phyloP scores from a whole-genome alignment of 2,113 vertebrate genomes.

The Agelaius phoeniceus region DNA sequence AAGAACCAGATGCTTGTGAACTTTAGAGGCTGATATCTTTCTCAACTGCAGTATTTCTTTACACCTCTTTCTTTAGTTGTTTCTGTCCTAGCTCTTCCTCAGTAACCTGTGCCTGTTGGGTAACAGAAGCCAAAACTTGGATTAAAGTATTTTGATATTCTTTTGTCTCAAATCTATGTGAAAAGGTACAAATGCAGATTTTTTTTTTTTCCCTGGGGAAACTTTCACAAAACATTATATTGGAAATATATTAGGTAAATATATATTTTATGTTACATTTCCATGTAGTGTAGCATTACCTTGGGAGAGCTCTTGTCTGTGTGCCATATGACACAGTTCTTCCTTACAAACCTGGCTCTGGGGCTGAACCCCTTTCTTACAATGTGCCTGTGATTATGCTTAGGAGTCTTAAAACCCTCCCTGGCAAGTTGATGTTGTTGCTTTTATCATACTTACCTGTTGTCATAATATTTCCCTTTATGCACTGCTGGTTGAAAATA shows the following conservation, averaged over 20 bases:
- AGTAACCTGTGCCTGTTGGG: not conserved
- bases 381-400: not conserved
- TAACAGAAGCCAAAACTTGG: not conserved
- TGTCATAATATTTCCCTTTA: not conserved
- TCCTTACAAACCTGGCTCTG: not conserved
- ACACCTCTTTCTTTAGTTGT: not conserved
- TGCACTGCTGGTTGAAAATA: not conserved
- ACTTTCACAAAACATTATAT: not conserved
- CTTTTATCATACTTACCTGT: not conserved
- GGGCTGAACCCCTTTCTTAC: not conserved
- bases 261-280: not conserved
- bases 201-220: not conserved
- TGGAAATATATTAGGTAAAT: not conserved
- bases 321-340: not conserved
- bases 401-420: not conserved
- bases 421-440: not conserved
- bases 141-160: not conserved
- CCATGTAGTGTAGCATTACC: not conserved
- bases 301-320: not conserved
- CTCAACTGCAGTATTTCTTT: not conserved
- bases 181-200: not conserved
- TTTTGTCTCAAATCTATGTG: not conserved
- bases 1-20: not conserved
- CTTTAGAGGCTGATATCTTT: not conserved
- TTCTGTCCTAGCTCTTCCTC: not conserved